Conservation (phyloP, 2,797 vertebrate species). For the Darevskia mixta region DNA sequence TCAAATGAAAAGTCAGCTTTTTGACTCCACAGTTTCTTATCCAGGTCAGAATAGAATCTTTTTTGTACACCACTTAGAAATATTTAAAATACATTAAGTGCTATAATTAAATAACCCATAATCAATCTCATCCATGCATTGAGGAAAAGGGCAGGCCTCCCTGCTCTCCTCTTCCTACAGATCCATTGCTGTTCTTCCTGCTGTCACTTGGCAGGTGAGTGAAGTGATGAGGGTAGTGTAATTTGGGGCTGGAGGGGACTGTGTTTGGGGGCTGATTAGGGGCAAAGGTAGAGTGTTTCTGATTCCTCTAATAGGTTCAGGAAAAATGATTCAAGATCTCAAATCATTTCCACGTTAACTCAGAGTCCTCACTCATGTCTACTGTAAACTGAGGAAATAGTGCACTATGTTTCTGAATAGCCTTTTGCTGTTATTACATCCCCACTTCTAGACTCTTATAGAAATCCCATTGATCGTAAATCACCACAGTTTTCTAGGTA, state of each 20-base stretch:
- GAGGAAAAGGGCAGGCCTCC: neutral
- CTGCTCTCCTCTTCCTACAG: neutral
- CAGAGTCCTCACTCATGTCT: neutral
- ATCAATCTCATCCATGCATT: too few species aligned
- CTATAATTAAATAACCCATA: too few species aligned
- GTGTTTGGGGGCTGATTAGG: neutral
- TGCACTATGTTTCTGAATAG: neutral
- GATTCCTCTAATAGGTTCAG: neutral
- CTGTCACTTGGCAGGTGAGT: neutral
- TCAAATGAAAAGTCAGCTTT: neutral
- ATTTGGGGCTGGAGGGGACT: neutral
- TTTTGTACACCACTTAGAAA: too few species aligned
- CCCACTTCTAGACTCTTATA: constrained; percentile 18
- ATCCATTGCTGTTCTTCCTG: neutral
- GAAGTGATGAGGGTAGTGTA: neutral
- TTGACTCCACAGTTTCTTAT: neutral
- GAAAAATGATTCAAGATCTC: neutral
- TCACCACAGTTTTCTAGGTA: neutral
- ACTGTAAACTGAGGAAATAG: neutral
- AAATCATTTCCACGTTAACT: neutral
- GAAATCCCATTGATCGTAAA: neutral
- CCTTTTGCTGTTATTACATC: neutral
- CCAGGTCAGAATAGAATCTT: neutral
- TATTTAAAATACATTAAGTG: too few species aligned
- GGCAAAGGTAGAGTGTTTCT: neutral